Evolutionary conservation across 2,888 invertebrate species (phyloP), one percentile per base, ranked within the genome.

Genomic region (Synanthedon andrenaeformis): DNA sequence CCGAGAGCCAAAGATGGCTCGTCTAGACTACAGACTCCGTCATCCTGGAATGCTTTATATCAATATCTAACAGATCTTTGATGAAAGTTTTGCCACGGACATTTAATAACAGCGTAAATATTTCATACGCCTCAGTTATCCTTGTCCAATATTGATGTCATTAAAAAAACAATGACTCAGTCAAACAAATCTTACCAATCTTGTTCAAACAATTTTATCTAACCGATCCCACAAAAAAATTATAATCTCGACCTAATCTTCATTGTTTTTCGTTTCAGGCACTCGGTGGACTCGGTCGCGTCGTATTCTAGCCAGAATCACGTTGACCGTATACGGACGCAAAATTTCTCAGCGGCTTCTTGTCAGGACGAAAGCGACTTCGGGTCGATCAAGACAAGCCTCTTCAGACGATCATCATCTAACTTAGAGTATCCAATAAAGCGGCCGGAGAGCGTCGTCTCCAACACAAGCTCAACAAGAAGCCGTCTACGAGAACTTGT

Each of bases 271-370:
- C 61, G 64, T 88, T 88, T 62, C 86, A 88, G 88, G 72, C 88
- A 88, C 82, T 88, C 88, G 76, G 88, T 88, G 81, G 88, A 88
- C 84, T 88, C 88, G 85, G 89, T 87, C 82, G 85, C 88, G 83
- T 88, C 88, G 85, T 86, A 87, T 84, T 88, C 88, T 85, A 88
- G 88, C 72, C 88, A 88, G 85, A 86, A 87, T 84, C 88, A 88
- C 88, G 88, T 88, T 75, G 88, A 88, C 86, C 87, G 87, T 72
- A 88, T 87, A 77, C 83, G 88, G 76, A 84, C 86, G 74, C 86
- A 86, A 76, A 84, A 85, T 67, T 84, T 84, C 82, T 85, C 84
- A 82, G 77, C 85, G 82, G 83, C 84, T 83, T 88, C 86, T 82
- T 86, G 84, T 83, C 82, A 85, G 72, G 85, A 86, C 80, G 87